Evolutionary conservation across 1,140 invertebrate genomes (phyloP).

Genomic region (Papilio polyxenes): DNA sequence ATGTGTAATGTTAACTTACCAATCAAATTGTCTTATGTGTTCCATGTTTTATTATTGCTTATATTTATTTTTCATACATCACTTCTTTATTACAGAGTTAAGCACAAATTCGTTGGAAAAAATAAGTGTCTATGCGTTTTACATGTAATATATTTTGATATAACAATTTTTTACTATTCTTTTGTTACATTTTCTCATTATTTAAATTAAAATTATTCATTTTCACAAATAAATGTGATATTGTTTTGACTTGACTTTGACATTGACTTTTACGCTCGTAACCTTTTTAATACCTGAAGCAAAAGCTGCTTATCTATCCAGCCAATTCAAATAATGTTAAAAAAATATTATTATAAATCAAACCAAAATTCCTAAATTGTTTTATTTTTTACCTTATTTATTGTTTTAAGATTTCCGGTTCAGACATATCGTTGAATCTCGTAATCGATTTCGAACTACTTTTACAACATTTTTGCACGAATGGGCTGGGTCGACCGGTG

Average conservation of each 20-base stretch:
- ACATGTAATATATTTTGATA: background rate
- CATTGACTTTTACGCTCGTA: too few relatives aligned
- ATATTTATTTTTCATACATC: background rate
- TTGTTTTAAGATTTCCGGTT: too few relatives aligned
- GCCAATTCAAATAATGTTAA: background rate
- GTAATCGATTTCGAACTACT: too few relatives aligned
- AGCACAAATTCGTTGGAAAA: background rate
- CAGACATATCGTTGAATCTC: too few relatives aligned
- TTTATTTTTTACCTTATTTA: too few relatives aligned
- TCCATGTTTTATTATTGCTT: slow-evolving; percentile 50
- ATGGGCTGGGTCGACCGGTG: too few relatives aligned
- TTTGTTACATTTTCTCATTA: background rate
- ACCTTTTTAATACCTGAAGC: background rate
- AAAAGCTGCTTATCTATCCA: background rate
- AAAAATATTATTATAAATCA: background rate
- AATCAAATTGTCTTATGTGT: slow-evolving; percentile 63
- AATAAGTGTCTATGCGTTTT: background rate
- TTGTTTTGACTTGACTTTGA: background rate
- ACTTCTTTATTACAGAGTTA: background rate
- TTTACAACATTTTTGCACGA: too few relatives aligned
- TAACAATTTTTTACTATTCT: background rate
- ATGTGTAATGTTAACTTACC: slow-evolving; percentile 50
- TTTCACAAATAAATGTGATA: background rate
- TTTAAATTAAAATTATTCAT: background rate
- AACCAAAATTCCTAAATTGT: too few relatives aligned